These are phyloP conservation scores for Drosophila azteca DNA, from an alignment of 1,140 invertebrate species.

Conservation along the genomic window DNA sequence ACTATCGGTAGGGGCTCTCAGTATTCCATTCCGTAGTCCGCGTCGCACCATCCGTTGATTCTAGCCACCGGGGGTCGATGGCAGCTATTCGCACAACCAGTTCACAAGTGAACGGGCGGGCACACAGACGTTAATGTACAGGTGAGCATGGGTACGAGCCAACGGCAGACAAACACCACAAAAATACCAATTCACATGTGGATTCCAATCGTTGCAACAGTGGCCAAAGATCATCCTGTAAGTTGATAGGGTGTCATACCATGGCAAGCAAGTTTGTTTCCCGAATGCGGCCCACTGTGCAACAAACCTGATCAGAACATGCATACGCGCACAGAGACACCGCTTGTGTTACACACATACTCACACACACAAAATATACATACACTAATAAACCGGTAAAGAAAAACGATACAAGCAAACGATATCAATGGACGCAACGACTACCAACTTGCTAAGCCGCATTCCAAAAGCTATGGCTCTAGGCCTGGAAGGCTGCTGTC, in stretches of 20 bases:
- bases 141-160: constrained; percentile 39
- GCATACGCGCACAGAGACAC: constrained; percentile 9
- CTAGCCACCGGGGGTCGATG: constrained; percentile 61
- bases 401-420: constrained; percentile 26
- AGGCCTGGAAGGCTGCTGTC: constrained; percentile 45
- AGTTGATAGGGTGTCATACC: too few species aligned
- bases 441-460: constrained; percentile 70
- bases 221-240: neutral
- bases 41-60: constrained; percentile 57
- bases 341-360: constrained; percentile 24
- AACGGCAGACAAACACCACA: constrained; percentile 31
- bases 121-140: constrained; percentile 24
- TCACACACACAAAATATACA: constrained; percentile 11
- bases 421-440: constrained; percentile 33
- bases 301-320: constrained; percentile 63
- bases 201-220: neutral
- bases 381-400: constrained; percentile 17
- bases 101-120: constrained; percentile 58
- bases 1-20: constrained; percentile 41
- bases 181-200: neutral
- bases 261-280: too few species aligned
- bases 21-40: constrained; percentile 21
- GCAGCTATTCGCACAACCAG: constrained; percentile 75
- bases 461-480: constrained; percentile 57
- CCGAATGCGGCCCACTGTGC: constrained; percentile 41